Percentiles rank a stretch among this genome's conserved stretches.
Conservation (phyloP, 2,888 invertebrate genomes). For the Axea sp. region DNA sequence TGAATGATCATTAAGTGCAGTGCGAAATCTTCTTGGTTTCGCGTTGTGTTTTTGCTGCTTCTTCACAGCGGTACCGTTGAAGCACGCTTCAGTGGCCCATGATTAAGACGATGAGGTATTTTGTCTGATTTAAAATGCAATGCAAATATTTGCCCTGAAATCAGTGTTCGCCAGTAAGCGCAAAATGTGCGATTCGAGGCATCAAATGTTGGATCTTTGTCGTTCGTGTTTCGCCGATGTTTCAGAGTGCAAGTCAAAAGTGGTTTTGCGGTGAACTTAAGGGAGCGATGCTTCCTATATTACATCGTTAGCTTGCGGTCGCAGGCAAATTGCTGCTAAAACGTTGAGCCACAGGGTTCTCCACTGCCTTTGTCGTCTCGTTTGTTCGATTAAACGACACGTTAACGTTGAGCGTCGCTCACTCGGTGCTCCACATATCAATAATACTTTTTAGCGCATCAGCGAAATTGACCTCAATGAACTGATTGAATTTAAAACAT, state of each 20-base stretch:
- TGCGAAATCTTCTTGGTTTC: not conserved
- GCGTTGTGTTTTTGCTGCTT: too few species aligned
- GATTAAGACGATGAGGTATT: too few species aligned
- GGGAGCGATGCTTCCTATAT: slow-evolving; percentile 71
- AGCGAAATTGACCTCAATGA: slow-evolving; percentile 20
- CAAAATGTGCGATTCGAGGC: too few species aligned
- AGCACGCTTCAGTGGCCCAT: too few species aligned
- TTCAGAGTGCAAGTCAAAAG: slow-evolving; percentile 45
- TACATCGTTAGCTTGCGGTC: slow-evolving; percentile 75
- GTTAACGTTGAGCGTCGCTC: slow-evolving; percentile 29
- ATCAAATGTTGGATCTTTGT: too few species aligned
- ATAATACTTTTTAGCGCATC: slow-evolving; percentile 9
- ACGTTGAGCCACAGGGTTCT: slow-evolving; percentile 71
- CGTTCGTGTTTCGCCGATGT: slow-evolving; percentile 2
- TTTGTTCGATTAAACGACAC: slow-evolving; percentile 59
- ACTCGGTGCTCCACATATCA: slow-evolving; percentile 20
- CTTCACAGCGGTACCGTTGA: too few species aligned
- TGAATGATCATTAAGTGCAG: not conserved
- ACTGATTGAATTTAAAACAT: slow-evolving; percentile 24
- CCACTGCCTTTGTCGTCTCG: slow-evolving; percentile 49
- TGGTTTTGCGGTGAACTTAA: slow-evolving; percentile 60
- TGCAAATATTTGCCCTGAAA: too few species aligned
- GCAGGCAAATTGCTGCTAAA: slow-evolving; percentile 76
- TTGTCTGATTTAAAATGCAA: too few species aligned
- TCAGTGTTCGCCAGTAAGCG: too few species aligned